Evolutionary conservation across 1,140 invertebrate species (phyloP).

Genomic region (Acyrthosiphon pisum): DNA sequence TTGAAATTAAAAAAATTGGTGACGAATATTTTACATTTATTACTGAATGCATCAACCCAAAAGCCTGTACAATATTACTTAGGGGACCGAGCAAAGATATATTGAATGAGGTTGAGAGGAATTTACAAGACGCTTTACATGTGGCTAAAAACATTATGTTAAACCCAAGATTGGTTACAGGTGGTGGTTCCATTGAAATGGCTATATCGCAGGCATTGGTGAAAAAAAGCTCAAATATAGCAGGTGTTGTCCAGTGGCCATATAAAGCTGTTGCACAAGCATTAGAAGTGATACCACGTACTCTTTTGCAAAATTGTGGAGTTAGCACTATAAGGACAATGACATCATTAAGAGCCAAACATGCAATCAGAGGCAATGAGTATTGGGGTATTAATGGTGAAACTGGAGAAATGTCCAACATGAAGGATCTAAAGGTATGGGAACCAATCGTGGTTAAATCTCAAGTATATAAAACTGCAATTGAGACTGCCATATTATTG

Average conservation of each 20-base stretch:
- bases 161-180: conserved; percentile 79
- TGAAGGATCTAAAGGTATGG: conserved; percentile 90
- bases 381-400: conserved; percentile 95
- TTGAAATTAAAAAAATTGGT: conserved; percentile 94
- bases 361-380: conserved; percentile 68
- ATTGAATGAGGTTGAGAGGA: conserved; percentile 96
- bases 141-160: conserved; percentile 93
- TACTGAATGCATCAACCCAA: conserved; percentile 94
- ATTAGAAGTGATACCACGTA: conserved; percentile 96
- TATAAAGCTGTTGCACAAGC: conserved; percentile 94
- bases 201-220: conserved; percentile 76
- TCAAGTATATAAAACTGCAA: conserved; percentile 95
- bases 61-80: conserved; percentile 97
- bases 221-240: conserved; percentile 75
- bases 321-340: conserved; percentile 94
- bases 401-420: conserved; percentile 90
- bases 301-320: conserved; percentile 97
- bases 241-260: conserved; percentile 82
- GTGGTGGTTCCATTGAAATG: conserved; percentile 96
- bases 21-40: conserved; percentile 97
- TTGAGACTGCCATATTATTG: conserved; percentile 96
- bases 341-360: conserved; percentile 88
- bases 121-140: conserved; percentile 96
- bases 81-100: conserved; percentile 98
- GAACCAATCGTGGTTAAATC: conserved; percentile 96